A percentile compares a stretch with the other conserved stretches of the same genome.
Conservation (phyloP, 1,140 invertebrate genomes). For the Aphelenchoides avenae region DNA sequence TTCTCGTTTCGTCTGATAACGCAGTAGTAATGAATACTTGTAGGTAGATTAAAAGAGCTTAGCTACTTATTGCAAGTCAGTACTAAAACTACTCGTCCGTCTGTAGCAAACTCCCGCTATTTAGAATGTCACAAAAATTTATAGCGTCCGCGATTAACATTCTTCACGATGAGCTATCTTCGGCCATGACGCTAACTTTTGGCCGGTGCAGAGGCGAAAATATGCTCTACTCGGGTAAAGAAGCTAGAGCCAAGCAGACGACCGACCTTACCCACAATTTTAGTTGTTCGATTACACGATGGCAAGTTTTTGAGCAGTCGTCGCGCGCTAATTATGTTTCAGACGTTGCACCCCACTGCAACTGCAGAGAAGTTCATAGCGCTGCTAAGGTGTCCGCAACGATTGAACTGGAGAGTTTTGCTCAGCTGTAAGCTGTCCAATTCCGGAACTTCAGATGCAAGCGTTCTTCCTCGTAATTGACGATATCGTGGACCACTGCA, state of each 20-base stretch:
- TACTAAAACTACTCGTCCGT: no score
- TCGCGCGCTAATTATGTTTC: constrained; percentile 41
- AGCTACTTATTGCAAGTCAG: no score
- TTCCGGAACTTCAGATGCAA: constrained; percentile 67
- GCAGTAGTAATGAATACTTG: no score
- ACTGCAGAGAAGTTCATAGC: constrained; percentile 21
- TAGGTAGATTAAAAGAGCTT: no score
- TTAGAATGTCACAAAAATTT: constrained; percentile 8
- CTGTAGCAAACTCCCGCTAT: no score
- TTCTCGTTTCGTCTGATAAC: no score
- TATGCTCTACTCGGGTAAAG: not conserved
- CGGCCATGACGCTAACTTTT: constrained; percentile 16
- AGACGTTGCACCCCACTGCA: constrained; percentile 33
- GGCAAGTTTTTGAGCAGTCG: constrained; percentile 46
- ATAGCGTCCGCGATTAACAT: not conserved
- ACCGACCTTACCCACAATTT: no score
- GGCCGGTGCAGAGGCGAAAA: constrained; percentile 1
- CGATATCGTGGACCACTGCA: constrained; percentile 83
- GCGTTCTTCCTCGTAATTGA: constrained; percentile 78
- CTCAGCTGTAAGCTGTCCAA: not conserved
- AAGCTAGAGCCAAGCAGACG: no score
- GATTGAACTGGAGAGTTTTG: constrained; percentile 50
- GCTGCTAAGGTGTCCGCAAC: constrained; percentile 45
- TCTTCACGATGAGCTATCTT: constrained; percentile 10
- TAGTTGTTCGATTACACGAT: constrained; percentile 56